Evolutionary conservation across 2,797 vertebrate genomes (phyloP).

Genomic region (Taenioides sp.): DNA sequence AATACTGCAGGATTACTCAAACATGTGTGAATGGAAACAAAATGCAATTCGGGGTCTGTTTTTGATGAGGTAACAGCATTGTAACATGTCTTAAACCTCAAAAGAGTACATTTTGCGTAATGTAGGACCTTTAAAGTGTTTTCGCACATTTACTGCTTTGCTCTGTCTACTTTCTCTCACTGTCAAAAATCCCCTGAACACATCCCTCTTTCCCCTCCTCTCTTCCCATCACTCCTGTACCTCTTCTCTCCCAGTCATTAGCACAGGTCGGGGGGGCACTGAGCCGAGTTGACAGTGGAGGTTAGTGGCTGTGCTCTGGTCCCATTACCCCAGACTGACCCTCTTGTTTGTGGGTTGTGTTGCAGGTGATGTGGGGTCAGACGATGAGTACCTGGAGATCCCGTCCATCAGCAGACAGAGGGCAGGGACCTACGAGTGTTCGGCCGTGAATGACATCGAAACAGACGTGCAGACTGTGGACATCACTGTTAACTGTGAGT

Average conservation of each 20-base stretch:
- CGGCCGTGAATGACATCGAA: slow-evolving; percentile 80
- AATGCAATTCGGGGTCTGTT: too few relatives aligned
- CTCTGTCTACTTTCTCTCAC: too few relatives aligned
- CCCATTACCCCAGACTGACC: slow-evolving; percentile 38
- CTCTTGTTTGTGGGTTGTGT: slow-evolving; percentile 32
- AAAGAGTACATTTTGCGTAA: too few relatives aligned
- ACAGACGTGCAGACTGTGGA: slow-evolving; percentile 74
- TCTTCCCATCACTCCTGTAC: not conserved
- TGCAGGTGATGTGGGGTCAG: slow-evolving; percentile 70
- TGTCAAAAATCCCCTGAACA: too few relatives aligned
- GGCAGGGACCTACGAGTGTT: slow-evolving; percentile 80
- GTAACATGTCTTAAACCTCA: too few relatives aligned
- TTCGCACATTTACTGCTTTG: too few relatives aligned
- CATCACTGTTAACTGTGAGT: slow-evolving; percentile 82
- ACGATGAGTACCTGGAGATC: slow-evolving; percentile 80
- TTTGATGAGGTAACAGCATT: too few relatives aligned
- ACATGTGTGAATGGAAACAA: too few relatives aligned
- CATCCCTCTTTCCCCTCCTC: not conserved
- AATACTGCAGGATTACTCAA: too few relatives aligned
- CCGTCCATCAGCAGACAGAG: slow-evolving; percentile 74
- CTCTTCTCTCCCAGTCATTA: not conserved
- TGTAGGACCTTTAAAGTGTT: too few relatives aligned
- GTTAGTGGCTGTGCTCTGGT: slow-evolving; percentile 38
- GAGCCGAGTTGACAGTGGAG: slow-evolving; percentile 13
- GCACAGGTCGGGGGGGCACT: slow-evolving; percentile 1